phyloP scores from a whole-genome alignment of 2,888 invertebrate genomes.

The Mimumesa dahlbomi region DNA sequence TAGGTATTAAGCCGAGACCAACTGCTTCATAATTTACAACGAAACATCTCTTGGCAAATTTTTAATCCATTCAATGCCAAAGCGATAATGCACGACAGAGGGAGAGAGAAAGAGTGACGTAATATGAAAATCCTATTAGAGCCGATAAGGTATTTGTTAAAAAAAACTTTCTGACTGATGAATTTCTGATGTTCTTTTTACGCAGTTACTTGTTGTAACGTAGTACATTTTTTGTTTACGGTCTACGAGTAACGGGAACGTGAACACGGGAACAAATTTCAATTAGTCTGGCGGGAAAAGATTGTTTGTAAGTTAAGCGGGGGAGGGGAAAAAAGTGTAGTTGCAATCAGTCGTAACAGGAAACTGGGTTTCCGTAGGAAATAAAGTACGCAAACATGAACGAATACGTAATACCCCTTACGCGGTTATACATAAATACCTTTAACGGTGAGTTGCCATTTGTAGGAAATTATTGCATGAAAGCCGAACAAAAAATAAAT shows the following conservation, averaged over 20 bases:
- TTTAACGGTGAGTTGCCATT: background rate
- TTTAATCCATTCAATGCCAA: constrained; percentile 1
- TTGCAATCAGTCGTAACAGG: background rate
- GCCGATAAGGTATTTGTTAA: background rate
- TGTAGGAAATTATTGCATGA: constrained; percentile 8
- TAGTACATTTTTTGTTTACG: no score
- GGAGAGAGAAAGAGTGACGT: background rate
- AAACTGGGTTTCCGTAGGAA: background rate
- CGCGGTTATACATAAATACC: background rate
- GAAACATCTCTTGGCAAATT: constrained; percentile 4
- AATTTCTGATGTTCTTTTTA: no score
- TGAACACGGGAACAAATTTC: no score
- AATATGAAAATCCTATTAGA: background rate
- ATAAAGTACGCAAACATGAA: background rate
- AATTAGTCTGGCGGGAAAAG: background rate
- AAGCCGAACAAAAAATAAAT: constrained; percentile 10
- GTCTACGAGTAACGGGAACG: no score
- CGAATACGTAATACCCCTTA: background rate
- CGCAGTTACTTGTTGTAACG: no score
- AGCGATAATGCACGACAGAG: background rate
- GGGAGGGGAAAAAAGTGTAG: background rate
- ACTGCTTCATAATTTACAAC: constrained; percentile 29
- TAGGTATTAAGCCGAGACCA: constrained; percentile 20
- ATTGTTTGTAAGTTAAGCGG: background rate
- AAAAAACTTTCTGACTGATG: background rate